A percentile compares a stretch with the other conserved stretches of the same genome.
These are phyloP conservation scores for Sebastes steindachneri DNA, from an alignment of 2,797 vertebrate genomes.

Conservation along the genomic window DNA sequence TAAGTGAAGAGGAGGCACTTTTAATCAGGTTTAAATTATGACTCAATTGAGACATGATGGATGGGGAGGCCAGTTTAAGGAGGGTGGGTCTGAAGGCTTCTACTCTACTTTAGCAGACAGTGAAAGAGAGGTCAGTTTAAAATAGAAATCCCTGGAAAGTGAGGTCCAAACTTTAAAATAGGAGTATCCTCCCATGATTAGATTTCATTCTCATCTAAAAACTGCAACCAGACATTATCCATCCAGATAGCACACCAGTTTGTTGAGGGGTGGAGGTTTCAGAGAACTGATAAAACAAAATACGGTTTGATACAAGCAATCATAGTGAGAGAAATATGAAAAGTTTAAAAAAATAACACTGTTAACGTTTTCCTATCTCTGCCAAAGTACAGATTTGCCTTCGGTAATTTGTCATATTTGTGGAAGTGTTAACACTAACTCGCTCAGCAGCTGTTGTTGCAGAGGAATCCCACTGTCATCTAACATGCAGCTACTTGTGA, in stretches of 20 bases:
- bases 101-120: constrained; percentile 12
- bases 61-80: constrained; percentile 4
- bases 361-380: neutral
- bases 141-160: constrained; percentile 11
- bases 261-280: neutral
- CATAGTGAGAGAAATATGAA: constrained; percentile 11
- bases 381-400: constrained; percentile 12
- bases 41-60: constrained; percentile 17
- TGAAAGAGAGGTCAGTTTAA: constrained; percentile 5
- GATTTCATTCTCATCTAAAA: neutral
- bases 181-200: neutral
- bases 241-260: constrained; percentile 16
- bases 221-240: constrained; percentile 9
- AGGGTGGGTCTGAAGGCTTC: neutral
- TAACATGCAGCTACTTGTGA: constrained; percentile 37
- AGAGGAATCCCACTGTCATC: constrained; percentile 22
- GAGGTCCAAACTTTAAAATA: neutral
- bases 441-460: constrained; percentile 53
- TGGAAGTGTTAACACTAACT: constrained; percentile 24
- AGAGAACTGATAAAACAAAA: neutral
- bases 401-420: constrained; percentile 15
- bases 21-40: constrained; percentile 28
- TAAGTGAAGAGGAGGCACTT: constrained; percentile 19
- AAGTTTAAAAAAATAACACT: neutral
- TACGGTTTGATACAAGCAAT: neutral